phyloP scores from a whole-genome alignment of 2,797 vertebrate species.

The Danio choprae region DNA sequence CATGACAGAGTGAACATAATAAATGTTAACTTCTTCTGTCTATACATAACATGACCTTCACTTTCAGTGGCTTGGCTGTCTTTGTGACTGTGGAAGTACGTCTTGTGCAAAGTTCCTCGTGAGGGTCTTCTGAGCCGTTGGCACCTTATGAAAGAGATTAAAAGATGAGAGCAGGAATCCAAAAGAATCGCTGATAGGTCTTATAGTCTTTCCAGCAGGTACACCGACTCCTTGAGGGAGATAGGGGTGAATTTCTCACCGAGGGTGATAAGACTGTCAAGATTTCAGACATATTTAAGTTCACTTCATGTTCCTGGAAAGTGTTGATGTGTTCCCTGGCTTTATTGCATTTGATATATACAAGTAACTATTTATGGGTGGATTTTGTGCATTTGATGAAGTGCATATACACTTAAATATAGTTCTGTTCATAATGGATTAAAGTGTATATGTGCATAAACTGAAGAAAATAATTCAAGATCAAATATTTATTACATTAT shows the following conservation, averaged over 20 bases:
- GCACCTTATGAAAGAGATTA: slow-evolving; percentile 57
- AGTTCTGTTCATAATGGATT: too few species aligned
- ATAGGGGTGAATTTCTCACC: slow-evolving; percentile 22
- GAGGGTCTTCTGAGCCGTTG: slow-evolving; percentile 16
- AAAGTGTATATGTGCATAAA: too few species aligned
- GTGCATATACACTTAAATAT: neutral
- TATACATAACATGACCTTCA: slow-evolving; percentile 28
- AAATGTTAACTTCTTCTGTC: slow-evolving; percentile 36
- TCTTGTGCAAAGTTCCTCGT: slow-evolving; percentile 18
- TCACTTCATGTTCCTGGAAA: slow-evolving; percentile 1
- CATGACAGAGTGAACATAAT: slow-evolving; percentile 10
- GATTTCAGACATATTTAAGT: slow-evolving; percentile 12
- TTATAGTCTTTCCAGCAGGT: slow-evolving; percentile 32
- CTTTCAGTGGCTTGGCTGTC: neutral
- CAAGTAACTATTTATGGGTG: neutral
- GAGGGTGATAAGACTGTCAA: slow-evolving; percentile 17
- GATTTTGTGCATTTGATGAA: neutral
- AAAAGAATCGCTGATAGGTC: slow-evolving; percentile 45
- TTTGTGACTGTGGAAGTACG: slow-evolving; percentile 39
- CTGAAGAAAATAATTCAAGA: too few species aligned
- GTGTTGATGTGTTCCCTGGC: slow-evolving; percentile 4
- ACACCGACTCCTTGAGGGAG: slow-evolving; percentile 9
- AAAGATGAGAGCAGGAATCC: slow-evolving; percentile 50
- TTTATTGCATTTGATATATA: neutral
- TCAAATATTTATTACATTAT: too few species aligned